Evolutionary conservation across 2,888 invertebrate species (phyloP), one percentile per base, ranked within the genome.

Genomic region (Perizoma flavofasciatum): DNA sequence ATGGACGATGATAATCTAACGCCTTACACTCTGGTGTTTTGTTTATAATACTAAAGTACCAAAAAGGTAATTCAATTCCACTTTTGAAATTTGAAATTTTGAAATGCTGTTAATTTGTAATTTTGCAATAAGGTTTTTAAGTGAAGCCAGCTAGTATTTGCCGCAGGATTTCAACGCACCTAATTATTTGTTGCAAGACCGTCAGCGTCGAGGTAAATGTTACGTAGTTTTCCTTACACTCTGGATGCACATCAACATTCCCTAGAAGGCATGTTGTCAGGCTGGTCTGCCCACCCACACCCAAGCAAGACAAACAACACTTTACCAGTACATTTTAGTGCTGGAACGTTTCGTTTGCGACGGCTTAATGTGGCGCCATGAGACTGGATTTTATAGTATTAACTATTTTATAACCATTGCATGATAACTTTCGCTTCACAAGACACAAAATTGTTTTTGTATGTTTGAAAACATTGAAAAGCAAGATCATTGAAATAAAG

Each of bases 181-280:
- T 54, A 44, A 55, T 48, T 55, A 55, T 61, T 52, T 46, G 59
- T 61, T 39, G 55, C 49, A 44, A 58, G 52, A 49, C 35, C 46
- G 41, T 55, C 22, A 5, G 41, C 37, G 2, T 41, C 50, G 46
- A 54, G 53, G 53, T 52, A 60, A 56, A 62, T 59, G 68, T 74
- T 75, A 73, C 69, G 69, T 69, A 70, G 74, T 77, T 82, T 83
- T 81, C 80, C 81, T 78, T 75, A 77, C 72, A 71, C 64, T 75
- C 76, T 77, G 85, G 81, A 82, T 85, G 78, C 79, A 79, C 76
- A 77, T 69, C 89, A 83, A 88, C 83, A 83, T 90, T 86, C 91
- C 90, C 80, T 90, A 89, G 69, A 91, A 81, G 90, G 91, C 77
- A 81, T 73, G 82, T 82, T 71, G 86, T 73, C 79, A 71, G 68